These are phyloP conservation scores for Erpornis zantholeuca DNA, from an alignment of 2,113 vertebrate genomes.

Conservation along the genomic window DNA sequence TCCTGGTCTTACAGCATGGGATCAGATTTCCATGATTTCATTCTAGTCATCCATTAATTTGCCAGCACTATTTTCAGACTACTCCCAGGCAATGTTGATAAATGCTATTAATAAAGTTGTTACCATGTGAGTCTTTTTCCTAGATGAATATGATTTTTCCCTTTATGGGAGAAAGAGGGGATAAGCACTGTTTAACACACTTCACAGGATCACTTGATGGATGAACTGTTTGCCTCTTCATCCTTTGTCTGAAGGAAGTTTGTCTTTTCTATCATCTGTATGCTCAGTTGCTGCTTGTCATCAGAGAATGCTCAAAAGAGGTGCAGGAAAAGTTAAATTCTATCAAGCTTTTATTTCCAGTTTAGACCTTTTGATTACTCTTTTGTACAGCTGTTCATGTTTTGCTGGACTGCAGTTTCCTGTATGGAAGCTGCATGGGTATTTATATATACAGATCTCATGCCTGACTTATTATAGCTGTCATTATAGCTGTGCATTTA, in stretches of 20 bases:
- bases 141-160: background rate
- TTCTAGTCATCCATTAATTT: background rate
- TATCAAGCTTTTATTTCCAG: background rate
- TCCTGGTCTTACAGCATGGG: background rate
- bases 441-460: fast-evolving
- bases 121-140: background rate
- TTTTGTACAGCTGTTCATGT: background rate
- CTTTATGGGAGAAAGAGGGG: background rate
- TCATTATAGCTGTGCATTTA: background rate
- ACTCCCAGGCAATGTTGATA: background rate
- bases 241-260: background rate
- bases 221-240: background rate
- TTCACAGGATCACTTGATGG: background rate
- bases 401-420: background rate
- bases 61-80: background rate
- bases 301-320: background rate
- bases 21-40: background rate
- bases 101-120: background rate
- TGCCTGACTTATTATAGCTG: too few relatives aligned
- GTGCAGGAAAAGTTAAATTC: background rate
- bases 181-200: background rate
- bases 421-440: background rate
- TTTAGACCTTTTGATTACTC: background rate
- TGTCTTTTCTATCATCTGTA: background rate
- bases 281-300: background rate